Base-by-base conservation (phyloP, 2,113 vertebrate species). In the Chamaea fasciata region DNA sequence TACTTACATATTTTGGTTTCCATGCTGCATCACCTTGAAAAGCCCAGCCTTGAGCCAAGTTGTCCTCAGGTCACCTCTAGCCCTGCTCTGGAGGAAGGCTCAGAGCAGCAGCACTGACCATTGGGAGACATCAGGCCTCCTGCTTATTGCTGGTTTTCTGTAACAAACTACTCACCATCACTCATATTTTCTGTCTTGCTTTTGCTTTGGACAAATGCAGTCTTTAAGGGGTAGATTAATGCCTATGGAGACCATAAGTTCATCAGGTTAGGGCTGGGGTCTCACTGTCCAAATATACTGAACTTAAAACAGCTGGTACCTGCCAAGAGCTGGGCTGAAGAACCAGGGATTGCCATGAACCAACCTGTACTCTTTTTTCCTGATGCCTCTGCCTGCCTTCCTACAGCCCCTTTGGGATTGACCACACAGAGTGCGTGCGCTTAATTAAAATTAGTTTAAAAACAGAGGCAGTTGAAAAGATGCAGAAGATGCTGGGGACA, bases 371-470 rank as follows among this genome's bases (percentile, higher is more conserved):
- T 89, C 46, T n/a, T 76, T 81, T 74, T 57, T 79, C 55, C n/a
- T 15, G 3, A 2, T 62, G 67, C 62, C 44, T 89, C 50, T 87
- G 65, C 50, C 57, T 92, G 78, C 46, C 57, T 94, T 73, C 62
- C 42, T 37, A 16, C 16, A 73, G 67, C 35, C 31, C 78, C 65
- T 70, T 65, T 53, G 82, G 87, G 93, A 94, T 89, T 87, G 81
- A 76, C 93, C 93, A 90, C 78, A 73, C 62, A 76, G 77, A 92
- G 70, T 21, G 50, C 0, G 0, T 71, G 64, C 8, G 35, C 62
- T 94, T 96, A 95, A 94, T 96, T 95, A 96, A 95, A 96, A 97
- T 92, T 84, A 91, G 69, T 81, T 92, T 87, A 75, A 95, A 94
- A 94, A 3, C 83, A 79, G 84, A 59, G 91, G 49, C 75, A 55